These are phyloP conservation scores for Theocolax elegans DNA, from an alignment of 1,140 invertebrate genomes.

Conservation along the genomic window DNA sequence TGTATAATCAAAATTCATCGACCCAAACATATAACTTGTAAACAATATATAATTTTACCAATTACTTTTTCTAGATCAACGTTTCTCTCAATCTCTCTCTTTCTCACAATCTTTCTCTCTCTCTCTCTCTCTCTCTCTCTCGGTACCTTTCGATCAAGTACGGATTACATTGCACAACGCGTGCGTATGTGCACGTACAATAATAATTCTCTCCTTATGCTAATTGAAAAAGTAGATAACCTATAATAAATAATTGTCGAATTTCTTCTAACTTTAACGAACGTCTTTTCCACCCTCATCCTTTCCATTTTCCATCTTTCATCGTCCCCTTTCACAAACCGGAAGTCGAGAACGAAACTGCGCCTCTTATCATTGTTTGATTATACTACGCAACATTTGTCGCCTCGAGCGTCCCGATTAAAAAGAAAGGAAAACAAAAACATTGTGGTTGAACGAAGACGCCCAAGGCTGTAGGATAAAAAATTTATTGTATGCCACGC, in stretches of 20 bases:
- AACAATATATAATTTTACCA: not conserved
- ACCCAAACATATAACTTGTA: not conserved
- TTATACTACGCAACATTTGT: constrained; percentile 66
- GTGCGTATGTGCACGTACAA: no score
- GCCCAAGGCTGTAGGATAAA: constrained; percentile 57
- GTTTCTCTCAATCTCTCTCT: no score
- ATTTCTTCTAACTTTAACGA: constrained; percentile 17
- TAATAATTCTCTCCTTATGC: no score
- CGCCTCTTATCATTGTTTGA: constrained; percentile 62
- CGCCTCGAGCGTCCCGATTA: constrained; percentile 46
- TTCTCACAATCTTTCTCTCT: no score
- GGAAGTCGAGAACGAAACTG: constrained; percentile 55
- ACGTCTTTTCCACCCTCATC: not conserved
- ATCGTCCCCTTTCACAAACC: constrained; percentile 13
- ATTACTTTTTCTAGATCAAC: no score
- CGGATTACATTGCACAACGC: no score
- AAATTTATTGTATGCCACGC: constrained; percentile 65
- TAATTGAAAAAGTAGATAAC: not conserved
- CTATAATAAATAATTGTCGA: constrained; percentile 20
- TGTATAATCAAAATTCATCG: not conserved
- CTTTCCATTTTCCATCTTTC: not conserved
- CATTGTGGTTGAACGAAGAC: constrained; percentile 50
- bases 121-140: no score
- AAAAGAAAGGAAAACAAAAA: not conserved
- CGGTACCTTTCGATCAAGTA: no score